A percentile compares a stretch with the other conserved stretches of the same genome.
These are phyloP conservation scores for Drosophila engyochracea DNA, from an alignment of 2,888 invertebrate genomes.

Conservation along the genomic window DNA sequence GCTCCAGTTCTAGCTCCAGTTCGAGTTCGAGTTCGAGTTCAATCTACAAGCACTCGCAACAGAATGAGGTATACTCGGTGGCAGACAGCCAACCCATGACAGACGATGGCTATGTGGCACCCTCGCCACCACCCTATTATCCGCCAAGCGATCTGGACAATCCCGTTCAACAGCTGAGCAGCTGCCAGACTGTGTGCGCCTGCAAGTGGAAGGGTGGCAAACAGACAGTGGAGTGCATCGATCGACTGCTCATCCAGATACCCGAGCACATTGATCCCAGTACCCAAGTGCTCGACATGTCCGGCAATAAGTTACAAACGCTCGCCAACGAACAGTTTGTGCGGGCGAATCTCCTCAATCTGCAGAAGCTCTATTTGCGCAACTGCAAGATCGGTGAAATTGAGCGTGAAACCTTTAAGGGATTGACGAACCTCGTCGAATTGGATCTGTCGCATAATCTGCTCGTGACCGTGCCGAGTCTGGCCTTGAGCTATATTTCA, in stretches of 20 bases:
- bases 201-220: constrained; percentile 98
- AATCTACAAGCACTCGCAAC: constrained; percentile 40
- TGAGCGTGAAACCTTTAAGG: constrained; percentile 93
- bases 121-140: constrained; percentile 37
- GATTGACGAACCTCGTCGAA: constrained; percentile 95
- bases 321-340: constrained; percentile 93
- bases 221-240: constrained; percentile 95
- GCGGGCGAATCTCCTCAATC: constrained; percentile 92
- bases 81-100: constrained; percentile 82
- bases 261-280: constrained; percentile 94
- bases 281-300: constrained; percentile 96
- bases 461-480: constrained; percentile 92
- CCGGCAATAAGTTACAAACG: constrained; percentile 94
- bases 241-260: constrained; percentile 92
- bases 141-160: constrained; percentile 51
- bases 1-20: constrained; percentile 17
- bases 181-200: constrained; percentile 90
- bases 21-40: constrained; percentile 13
- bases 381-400: constrained; percentile 94
- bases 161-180: constrained; percentile 76
- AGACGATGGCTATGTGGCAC: constrained; percentile 79
- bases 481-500: constrained; percentile 92
- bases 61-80: constrained; percentile 79
- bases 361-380: constrained; percentile 94
- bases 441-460: constrained; percentile 94